These are phyloP conservation scores for Odontocolon sp. DNA, from an alignment of 2,888 invertebrate genomes.

Conservation along the genomic window DNA sequence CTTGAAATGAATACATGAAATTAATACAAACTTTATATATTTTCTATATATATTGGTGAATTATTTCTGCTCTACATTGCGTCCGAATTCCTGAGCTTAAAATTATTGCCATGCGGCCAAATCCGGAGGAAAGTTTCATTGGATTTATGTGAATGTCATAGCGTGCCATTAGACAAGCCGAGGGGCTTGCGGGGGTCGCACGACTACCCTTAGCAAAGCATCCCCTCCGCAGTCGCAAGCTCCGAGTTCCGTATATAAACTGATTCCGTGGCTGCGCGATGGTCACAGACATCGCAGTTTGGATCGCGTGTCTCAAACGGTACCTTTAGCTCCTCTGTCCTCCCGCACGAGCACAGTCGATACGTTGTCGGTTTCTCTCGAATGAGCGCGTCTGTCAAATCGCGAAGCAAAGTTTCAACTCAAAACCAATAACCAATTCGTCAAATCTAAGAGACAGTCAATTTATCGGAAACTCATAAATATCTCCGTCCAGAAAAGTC, in stretches of 20 bases:
- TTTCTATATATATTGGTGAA: too few species aligned
- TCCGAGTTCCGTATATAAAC: conserved; percentile 57
- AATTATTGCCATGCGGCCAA: background rate
- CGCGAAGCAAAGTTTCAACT: conserved; percentile 23
- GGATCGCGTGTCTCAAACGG: conserved; percentile 76
- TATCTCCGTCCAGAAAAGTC: background rate
- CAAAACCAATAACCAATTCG: conserved; percentile 11
- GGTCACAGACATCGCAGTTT: conserved; percentile 75
- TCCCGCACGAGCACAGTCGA: conserved; percentile 70
- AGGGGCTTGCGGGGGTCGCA: conserved; percentile 67
- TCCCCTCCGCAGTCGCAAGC: conserved; percentile 67
- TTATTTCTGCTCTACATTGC: too few species aligned
- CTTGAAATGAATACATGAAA: too few species aligned
- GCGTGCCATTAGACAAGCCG: conserved; percentile 60
- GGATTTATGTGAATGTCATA: conserved; percentile 67
- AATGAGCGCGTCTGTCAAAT: conserved; percentile 40
- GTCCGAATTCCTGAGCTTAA: conserved; percentile 20
- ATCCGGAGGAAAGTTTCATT: conserved; percentile 38
- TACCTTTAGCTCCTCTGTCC: conserved; percentile 66
- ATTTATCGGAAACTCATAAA: background rate
- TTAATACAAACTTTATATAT: too few species aligned
- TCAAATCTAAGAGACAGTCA: background rate
- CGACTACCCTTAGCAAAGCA: conserved; percentile 54
- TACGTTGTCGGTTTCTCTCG: conserved; percentile 61
- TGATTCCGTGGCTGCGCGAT: conserved; percentile 74